Base-by-base conservation (phyloP, 2,113 vertebrate species). In the Odocoileus hemionus region DNA sequence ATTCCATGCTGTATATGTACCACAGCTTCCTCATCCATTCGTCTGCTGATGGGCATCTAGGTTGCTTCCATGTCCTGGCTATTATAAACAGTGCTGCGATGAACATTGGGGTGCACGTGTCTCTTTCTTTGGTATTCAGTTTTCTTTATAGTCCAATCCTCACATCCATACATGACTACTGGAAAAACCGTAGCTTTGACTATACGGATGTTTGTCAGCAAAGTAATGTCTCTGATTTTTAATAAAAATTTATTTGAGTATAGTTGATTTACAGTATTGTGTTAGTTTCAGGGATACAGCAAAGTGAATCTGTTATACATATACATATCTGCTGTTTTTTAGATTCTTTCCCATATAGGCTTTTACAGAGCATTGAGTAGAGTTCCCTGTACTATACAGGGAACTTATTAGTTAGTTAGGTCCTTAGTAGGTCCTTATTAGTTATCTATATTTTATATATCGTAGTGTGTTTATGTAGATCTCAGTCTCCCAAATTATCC, bases 141-240 rank as follows among this genome's bases (percentile, higher is more conserved):
- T 23, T 36, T 70, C n/a, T 12, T 70, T 36, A 5, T 36, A 70
- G n/a, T 70, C 61, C n/a, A 21, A 23, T 5, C 36, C n/a, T 36
- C 67, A 36, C 4, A 70, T 70, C n/a, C 9, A 70, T 36, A 70
- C n/a, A 23, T 23, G 67, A 70, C 17, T 12, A 70, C n/a, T 70
- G n/a, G 19, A 70, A 39, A 70, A 70, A 19, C 67, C 19, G 23
- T 36, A 70, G n/a, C n/a, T 23, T 36, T 70, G 67, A 70, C n/a
- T 23, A 70, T 23, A 36, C 0, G 19, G 19, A 70, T 4, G 9
- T 23, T 36, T 36, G n/a, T 36, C 0, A 0, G n/a, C n/a, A 70
- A 70, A 70, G 19, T 23, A 70, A 70, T 70, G 64, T 36, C n/a
- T 70, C n/a, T 36, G 4, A 1, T 25, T 74, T 43, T 74, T 14